These are phyloP conservation scores for Myrmecophaga tridactyla DNA, from an alignment of 2,113 vertebrate species.

Conservation along the genomic window DNA sequence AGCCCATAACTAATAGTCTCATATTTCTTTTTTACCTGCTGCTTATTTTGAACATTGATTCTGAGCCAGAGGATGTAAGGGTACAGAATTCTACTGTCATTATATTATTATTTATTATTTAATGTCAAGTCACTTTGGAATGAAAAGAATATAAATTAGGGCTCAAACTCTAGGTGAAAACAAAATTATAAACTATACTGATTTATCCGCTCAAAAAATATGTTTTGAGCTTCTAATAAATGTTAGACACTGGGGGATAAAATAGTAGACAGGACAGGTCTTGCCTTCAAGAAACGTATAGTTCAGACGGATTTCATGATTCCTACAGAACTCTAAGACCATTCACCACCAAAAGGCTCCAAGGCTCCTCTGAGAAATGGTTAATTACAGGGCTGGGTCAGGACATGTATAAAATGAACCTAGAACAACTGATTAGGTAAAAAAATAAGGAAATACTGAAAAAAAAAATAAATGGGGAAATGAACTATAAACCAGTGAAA, in stretches of 20 bases:
- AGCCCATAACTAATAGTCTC: neutral
- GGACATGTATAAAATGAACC: no score
- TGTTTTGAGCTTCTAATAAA: neutral
- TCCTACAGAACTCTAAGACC: neutral
- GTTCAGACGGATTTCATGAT: neutral
- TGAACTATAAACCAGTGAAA: no score
- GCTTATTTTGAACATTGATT: slow-evolving; percentile 24
- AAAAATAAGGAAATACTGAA: no score
- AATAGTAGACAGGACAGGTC: neutral
- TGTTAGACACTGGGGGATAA: neutral
- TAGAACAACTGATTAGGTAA: no score
- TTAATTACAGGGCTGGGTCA: no score
- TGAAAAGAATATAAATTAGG: neutral
- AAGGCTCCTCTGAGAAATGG: no score
- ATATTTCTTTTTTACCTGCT: neutral
- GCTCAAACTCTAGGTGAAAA: neutral
- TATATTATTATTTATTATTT: neutral
- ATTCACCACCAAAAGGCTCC: no score
- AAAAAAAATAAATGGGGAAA: no score
- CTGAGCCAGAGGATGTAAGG: neutral
- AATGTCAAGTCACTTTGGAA: neutral
- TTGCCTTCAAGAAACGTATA: neutral
- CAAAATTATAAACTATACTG: neutral
- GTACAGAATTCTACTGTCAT: no score
- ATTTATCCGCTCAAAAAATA: neutral